A percentile compares a stretch with the other conserved stretches of the same genome.
These are phyloP conservation scores for Ligdia adustata DNA, from an alignment of 2,888 invertebrate species.

Conservation along the genomic window DNA sequence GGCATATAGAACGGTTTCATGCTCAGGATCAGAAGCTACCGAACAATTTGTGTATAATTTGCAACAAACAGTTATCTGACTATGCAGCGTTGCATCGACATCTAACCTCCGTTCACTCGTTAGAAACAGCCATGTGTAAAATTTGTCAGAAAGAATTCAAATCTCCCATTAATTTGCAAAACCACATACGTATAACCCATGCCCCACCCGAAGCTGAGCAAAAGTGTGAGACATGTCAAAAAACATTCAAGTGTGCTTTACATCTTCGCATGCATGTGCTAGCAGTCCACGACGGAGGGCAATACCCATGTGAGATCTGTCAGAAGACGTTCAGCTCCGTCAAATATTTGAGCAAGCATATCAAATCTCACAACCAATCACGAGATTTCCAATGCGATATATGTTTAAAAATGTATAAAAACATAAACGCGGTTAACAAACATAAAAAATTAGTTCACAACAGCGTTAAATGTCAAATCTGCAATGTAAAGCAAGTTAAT, in stretches of 20 bases:
- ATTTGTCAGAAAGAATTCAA: slow-evolving; percentile 50
- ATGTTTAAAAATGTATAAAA: slow-evolving; percentile 47
- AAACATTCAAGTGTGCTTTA: slow-evolving; percentile 48
- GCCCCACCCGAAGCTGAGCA: slow-evolving; percentile 48
- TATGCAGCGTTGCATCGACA: slow-evolving; percentile 43
- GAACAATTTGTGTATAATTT: slow-evolving; percentile 33
- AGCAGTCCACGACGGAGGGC: slow-evolving; percentile 46
- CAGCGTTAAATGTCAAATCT: slow-evolving; percentile 28
- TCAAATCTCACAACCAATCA: slow-evolving; percentile 42
- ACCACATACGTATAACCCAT: slow-evolving; percentile 50
- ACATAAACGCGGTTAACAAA: slow-evolving; percentile 43
- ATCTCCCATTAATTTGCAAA: slow-evolving; percentile 42
- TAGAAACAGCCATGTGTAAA: slow-evolving; percentile 40
- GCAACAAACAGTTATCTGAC: slow-evolving; percentile 42
- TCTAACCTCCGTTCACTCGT: slow-evolving; percentile 44
- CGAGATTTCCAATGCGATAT: slow-evolving; percentile 39
- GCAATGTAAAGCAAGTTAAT: slow-evolving; percentile 30
- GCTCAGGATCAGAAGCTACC: slow-evolving; percentile 1
- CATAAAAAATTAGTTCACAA: slow-evolving; percentile 48
- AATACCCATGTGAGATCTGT: slow-evolving; percentile 45
- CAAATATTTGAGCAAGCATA: slow-evolving; percentile 49
- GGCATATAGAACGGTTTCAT: slow-evolving; percentile 45
- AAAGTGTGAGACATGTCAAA: slow-evolving; percentile 47
- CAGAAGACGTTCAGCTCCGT: slow-evolving; percentile 44
- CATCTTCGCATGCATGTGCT: slow-evolving; percentile 50